These are phyloP conservation scores for Bathynomus jamesi DNA, from an alignment of 1,140 invertebrate species.

Conservation along the genomic window DNA sequence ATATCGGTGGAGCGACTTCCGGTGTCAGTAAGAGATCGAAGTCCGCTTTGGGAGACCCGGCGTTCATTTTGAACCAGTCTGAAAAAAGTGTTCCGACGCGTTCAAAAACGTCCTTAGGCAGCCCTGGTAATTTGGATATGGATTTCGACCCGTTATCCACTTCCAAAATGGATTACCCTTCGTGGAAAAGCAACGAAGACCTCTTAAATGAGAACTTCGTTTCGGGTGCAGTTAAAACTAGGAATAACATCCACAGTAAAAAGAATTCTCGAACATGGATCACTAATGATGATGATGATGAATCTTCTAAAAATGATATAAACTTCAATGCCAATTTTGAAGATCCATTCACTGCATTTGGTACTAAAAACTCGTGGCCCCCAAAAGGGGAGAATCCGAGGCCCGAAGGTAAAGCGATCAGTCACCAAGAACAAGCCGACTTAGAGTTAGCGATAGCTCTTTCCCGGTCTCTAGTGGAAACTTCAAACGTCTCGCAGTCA, in stretches of 20 bases:
- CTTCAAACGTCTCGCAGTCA: background rate
- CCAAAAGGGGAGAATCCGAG: slow-evolving; percentile 43
- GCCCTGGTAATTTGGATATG: slow-evolving; percentile 17
- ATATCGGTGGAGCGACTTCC: background rate
- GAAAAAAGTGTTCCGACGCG: slow-evolving; percentile 16
- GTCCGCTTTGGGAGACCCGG: slow-evolving; percentile 31
- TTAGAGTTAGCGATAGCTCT: slow-evolving; percentile 44
- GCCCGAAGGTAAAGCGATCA: slow-evolving; percentile 41
- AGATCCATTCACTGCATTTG: slow-evolving; percentile 22
- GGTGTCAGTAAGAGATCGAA: slow-evolving; percentile 17
- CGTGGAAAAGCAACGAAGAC: slow-evolving; percentile 36
- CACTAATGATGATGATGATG: slow-evolving; percentile 16
- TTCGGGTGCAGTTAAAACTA: slow-evolving; percentile 16
- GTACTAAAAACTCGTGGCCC: slow-evolving; percentile 44
- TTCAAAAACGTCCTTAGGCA: slow-evolving; percentile 31
- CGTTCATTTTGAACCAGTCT: slow-evolving; percentile 1
- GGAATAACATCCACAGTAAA: slow-evolving; percentile 15
- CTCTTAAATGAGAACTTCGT: slow-evolving; percentile 32
- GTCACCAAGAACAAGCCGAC: slow-evolving; percentile 43
- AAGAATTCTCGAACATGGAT: background rate
- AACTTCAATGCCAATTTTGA: slow-evolving; percentile 9
- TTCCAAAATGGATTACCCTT: slow-evolving; percentile 18
- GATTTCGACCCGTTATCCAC: slow-evolving; percentile 33
- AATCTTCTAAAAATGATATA: slow-evolving; percentile 2
- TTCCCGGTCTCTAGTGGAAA: slow-evolving; percentile 1